Conservation (phyloP, 2,888 invertebrate genomes). For the Drosophila percnosoma region DNA sequence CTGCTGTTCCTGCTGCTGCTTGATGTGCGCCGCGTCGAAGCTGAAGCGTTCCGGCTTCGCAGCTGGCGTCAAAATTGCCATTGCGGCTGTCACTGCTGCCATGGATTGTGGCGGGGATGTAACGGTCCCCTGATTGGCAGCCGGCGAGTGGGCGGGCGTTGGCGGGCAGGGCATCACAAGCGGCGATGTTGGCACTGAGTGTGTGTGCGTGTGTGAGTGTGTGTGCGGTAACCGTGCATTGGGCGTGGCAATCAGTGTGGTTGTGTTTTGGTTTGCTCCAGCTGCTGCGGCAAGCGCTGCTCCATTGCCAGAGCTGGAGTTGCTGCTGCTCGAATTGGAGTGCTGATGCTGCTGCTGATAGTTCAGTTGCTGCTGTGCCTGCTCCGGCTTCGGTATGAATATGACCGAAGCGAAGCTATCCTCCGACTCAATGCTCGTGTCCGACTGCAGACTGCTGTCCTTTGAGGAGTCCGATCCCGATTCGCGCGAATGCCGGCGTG, state of each 20-base stretch:
- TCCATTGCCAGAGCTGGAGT: constrained; percentile 83
- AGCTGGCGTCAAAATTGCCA: constrained; percentile 83
- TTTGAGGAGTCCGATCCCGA: constrained; percentile 95
- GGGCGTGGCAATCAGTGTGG: constrained; percentile 33
- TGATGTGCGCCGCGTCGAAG: constrained; percentile 58
- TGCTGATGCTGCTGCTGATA: constrained; percentile 82
- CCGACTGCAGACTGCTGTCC: constrained; percentile 95
- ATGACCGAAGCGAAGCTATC: constrained; percentile 97
- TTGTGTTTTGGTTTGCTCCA: constrained; percentile 15
- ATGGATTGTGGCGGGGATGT: constrained; percentile 83
- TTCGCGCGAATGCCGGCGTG: constrained; percentile 92
- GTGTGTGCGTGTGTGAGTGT: constrained; percentile 25
- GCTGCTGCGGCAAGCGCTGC: constrained; percentile 42
- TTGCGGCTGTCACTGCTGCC: constrained; percentile 82
- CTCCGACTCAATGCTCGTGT: constrained; percentile 96
- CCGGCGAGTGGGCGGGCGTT: constrained; percentile 85
- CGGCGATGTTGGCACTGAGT: constrained; percentile 91
- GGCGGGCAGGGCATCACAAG: constrained; percentile 85
- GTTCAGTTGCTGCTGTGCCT: constrained; percentile 83
- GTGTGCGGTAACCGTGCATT: constrained; percentile 58
- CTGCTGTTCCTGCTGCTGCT: constrained; percentile 47
- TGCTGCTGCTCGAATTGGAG: constrained; percentile 83
- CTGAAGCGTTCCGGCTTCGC: constrained; percentile 56
- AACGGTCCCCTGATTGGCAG: constrained; percentile 79
- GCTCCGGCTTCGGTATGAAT: constrained; percentile 93